Evolutionary conservation across 2,888 invertebrate genomes (phyloP), one percentile per base, ranked within the genome.

Genomic region (Galerucella nymphaeae): DNA sequence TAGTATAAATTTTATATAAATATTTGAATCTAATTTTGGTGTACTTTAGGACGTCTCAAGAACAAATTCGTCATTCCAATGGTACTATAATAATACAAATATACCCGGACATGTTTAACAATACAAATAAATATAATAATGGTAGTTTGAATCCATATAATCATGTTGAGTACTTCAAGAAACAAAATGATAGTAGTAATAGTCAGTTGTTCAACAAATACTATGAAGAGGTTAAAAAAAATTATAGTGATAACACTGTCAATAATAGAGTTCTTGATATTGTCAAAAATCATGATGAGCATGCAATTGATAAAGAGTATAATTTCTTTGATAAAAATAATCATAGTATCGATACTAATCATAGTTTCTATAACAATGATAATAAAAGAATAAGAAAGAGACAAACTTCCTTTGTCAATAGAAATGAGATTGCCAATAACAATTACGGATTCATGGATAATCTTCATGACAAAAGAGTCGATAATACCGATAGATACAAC

Each of bases 31-130:
- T 13, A 4, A 45, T 45, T 14, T 45, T 45, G 45, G 14, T 45
- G 13, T 45, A 45, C 45, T 45, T 18, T 23, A 69, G 68, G 68
- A 69, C 68, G n/a, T 20, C 18, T 8, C 62, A 69, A 41, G 68
- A 69, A 62, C 50, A 62, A 53, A 69, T 50, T 5, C 61, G 68
- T 18, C 53, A 53, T 18, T 53, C 53, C 16, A 53, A 53, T 18
- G 2, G 10, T 10, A 53, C 53, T 2, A 18, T 53, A 53, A 16
- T 53, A 10, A 53, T 53, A 18, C 53, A 53, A 0, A 10, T 16
- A 53, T 3, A 10, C 9, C 2, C 10, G 16, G 2, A 18, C 2
- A 8, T 16, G 42, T 1, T 45, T 16, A 53, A 18, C 16, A 18
- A 16, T 18, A 18, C 53, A 18, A 53, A 10, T 53, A n/a, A 8